phyloP scores from a whole-genome alignment of 2,113 vertebrate genomes.

The Lucifuga dentata region DNA sequence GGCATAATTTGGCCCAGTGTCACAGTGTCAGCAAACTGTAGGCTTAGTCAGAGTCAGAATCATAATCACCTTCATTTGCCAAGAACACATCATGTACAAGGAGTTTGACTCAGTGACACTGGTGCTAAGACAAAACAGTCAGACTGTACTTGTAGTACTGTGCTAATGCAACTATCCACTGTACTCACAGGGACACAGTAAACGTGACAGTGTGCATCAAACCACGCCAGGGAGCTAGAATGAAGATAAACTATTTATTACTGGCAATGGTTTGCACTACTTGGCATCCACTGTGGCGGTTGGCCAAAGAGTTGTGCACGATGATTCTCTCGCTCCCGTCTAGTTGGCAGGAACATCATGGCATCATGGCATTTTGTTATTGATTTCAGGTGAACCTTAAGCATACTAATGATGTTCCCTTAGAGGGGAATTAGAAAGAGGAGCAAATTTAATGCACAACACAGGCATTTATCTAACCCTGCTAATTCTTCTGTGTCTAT shows the following conservation, averaged over 20 bases:
- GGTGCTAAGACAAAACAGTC: constrained; percentile 47
- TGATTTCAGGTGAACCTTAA: constrained; percentile 69
- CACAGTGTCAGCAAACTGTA: constrained; percentile 29
- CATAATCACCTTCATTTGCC: constrained; percentile 52
- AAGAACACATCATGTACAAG: constrained; percentile 41
- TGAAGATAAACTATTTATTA: constrained; percentile 68
- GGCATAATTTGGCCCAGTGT: neutral
- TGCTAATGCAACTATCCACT: constrained; percentile 32
- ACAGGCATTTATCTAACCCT: constrained; percentile 74
- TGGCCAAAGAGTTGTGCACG: constrained; percentile 54
- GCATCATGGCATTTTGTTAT: constrained; percentile 64
- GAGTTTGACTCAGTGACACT: constrained; percentile 52
- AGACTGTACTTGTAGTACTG: constrained; percentile 49
- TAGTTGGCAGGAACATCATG: constrained; percentile 61
- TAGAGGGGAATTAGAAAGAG: constrained; percentile 57
- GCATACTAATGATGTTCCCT: constrained; percentile 73
- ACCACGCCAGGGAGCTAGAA: constrained; percentile 32
- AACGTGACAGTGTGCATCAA: constrained; percentile 53
- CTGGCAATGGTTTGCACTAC: constrained; percentile 44
- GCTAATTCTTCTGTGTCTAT: constrained; percentile 74
- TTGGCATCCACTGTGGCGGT: constrained; percentile 57
- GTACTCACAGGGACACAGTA: constrained; percentile 54
- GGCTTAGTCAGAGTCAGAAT: constrained; percentile 30
- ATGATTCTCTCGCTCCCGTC: constrained; percentile 39
- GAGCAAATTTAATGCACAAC: constrained; percentile 69